Base-by-base conservation (phyloP, 1,140 invertebrate species). In the Neodiprion lecontei region DNA sequence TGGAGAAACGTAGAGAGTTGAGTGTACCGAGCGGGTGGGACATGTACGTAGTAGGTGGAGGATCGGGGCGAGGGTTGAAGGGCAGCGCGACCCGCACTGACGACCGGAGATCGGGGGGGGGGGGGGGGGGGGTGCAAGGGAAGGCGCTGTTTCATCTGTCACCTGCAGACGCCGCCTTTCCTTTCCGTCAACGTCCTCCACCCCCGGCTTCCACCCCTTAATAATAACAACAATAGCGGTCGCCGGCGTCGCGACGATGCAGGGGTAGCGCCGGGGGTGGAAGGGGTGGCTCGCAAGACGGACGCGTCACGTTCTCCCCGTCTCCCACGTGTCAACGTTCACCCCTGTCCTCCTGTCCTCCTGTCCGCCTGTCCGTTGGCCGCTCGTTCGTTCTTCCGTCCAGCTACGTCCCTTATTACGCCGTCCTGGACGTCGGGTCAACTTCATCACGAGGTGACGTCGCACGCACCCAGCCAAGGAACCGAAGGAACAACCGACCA, bases 161-260 rank as follows among this genome's bases (percentile, higher is more conserved):
- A 88, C 86, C 85, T 88, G 86, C 87, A 88, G 87, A 88, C 86
- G 86, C 86, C 85, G 86, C 84, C 86, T 87, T 61, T 88, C 84
- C 86, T 88, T 88, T 88, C 85, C 86, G 86, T 88, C 86, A 88
- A 86, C 86, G 80, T 85, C 81, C 81, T 83, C 67, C 17, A 7
- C 67, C 14, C 76, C 78, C 76, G 72, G 66, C 66, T 78, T 72
- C 78, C 79, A 82, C 79, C 81, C 85, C 86, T 87, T 87, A 86
- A 87, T 87, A 88, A 88, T 85, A 88, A 88, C 85, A 88, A 88
- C 86, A 87, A 87, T 88, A 80, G 85, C 85, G 61, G 17, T 14
- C 61, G 61, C 76, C 73, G 81, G 84, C 11, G 81, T 84, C 81
- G 82, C 81, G 79, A 82, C 82, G 84, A 79, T 79, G 74, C 67